Conservation (phyloP, 1,140 invertebrate genomes). For the Protaetia brevitarsis region DNA sequence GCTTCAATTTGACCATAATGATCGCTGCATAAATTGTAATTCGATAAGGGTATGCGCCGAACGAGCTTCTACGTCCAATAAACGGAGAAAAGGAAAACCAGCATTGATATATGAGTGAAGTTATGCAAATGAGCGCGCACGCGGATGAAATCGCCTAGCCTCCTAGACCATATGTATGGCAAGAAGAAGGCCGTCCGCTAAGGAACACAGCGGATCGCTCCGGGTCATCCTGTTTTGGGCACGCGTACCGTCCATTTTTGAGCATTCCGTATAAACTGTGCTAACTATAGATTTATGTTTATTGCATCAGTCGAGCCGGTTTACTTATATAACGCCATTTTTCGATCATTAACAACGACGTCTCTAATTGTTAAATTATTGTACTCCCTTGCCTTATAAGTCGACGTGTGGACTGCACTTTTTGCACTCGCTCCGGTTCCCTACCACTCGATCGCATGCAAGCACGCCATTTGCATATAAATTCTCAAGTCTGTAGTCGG, state of each 20-base stretch:
- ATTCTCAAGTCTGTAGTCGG: slow-evolving; percentile 10
- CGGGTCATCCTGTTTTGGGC: slow-evolving; percentile 12
- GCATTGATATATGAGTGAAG: slow-evolving; percentile 5
- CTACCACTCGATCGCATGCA: neutral
- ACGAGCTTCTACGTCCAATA: neutral
- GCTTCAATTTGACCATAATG: neutral
- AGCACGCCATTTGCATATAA: slow-evolving; percentile 4
- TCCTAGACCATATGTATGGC: neutral
- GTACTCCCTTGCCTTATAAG: neutral
- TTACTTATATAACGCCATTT: slow-evolving; percentile 1
- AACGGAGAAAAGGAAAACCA: neutral
- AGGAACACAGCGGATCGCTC: neutral
- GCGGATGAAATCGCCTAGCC: neutral
- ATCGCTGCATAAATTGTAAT: neutral
- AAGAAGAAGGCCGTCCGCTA: neutral
- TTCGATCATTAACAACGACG: neutral
- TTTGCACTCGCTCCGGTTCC: neutral
- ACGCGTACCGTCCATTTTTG: neutral
- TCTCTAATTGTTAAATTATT: slow-evolving; percentile 14
- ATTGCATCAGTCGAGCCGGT: neutral
- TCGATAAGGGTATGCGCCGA: neutral
- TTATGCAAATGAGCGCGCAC: neutral
- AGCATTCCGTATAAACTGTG: neutral
- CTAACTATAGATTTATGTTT: slow-evolving; percentile 12
- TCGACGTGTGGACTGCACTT: neutral